phyloP scores from a whole-genome alignment of 2,113 vertebrate species.

The Nyctibius bracteatus region DNA sequence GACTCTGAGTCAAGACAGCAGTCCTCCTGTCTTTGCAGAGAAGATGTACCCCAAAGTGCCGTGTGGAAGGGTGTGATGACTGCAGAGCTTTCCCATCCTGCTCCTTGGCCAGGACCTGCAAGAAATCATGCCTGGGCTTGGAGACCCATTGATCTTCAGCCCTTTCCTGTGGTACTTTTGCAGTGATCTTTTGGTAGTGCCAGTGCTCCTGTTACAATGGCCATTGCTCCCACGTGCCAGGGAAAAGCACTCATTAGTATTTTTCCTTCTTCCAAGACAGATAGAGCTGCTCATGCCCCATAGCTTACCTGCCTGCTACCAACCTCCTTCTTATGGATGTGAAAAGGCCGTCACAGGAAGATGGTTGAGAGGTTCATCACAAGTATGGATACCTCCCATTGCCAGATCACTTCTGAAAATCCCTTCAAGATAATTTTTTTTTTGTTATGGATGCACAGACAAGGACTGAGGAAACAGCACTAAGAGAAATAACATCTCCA shows the following conservation, averaged over 20 bases:
- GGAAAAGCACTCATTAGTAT: not conserved
- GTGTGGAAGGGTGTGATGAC: not conserved
- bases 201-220: not conserved
- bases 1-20: not conserved
- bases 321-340: not conserved
- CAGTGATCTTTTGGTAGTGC: not conserved
- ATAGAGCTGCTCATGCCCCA: not conserved
- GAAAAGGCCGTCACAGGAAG: not conserved
- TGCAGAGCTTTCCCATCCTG: not conserved
- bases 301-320: not conserved
- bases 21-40: not conserved
- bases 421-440: not conserved
- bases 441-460: not conserved
- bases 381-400: not conserved
- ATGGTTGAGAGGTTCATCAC: not conserved
- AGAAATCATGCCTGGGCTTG: fast-evolving
- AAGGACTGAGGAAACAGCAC: not conserved
- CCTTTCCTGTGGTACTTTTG: not conserved
- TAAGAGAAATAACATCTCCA: not conserved
- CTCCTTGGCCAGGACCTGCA: not conserved
- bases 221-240: not conserved
- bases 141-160: not conserved
- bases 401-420: not conserved
- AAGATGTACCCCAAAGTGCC: not conserved
- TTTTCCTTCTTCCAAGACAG: not conserved